These are phyloP conservation scores for Solea senegalensis DNA, from an alignment of 2,113 vertebrate genomes.

Conservation along the genomic window DNA sequence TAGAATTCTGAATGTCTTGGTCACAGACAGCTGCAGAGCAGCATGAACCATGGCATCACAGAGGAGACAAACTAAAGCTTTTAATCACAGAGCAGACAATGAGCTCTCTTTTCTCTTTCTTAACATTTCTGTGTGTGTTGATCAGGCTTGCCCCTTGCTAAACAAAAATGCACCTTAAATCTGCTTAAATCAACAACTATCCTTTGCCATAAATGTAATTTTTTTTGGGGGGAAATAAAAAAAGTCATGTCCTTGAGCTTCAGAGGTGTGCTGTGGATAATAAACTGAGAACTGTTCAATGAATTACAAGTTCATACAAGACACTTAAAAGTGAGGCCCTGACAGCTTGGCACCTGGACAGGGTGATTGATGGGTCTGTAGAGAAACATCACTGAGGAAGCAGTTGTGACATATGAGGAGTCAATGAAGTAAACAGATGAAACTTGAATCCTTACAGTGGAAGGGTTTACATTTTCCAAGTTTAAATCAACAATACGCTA, in stretches of 20 bases:
- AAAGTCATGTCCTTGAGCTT: constrained; percentile 69
- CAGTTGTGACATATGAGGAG: constrained; percentile 58
- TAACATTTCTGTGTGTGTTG: constrained; percentile 54
- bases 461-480: neutral
- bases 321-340: constrained; percentile 59
- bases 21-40: constrained; percentile 37
- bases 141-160: constrained; percentile 63
- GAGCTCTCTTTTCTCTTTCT: constrained; percentile 42
- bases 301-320: constrained; percentile 77
- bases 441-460: constrained; percentile 31
- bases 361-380: constrained; percentile 63
- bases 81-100: constrained; percentile 66
- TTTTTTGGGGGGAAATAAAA: constrained; percentile 55
- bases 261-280: constrained; percentile 54
- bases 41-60: constrained; percentile 45
- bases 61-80: constrained; percentile 46
- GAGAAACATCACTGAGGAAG: constrained; percentile 61
- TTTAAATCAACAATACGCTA: constrained; percentile 7
- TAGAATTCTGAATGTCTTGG: constrained; percentile 19
- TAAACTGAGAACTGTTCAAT: constrained; percentile 67
- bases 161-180: constrained; percentile 64
- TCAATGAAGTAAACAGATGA: constrained; percentile 43
- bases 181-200: constrained; percentile 72
- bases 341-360: constrained; percentile 68
- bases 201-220: constrained; percentile 58